phyloP scores from a whole-genome alignment of 2,888 invertebrate genomes.

The Nymphalis polychloros region DNA sequence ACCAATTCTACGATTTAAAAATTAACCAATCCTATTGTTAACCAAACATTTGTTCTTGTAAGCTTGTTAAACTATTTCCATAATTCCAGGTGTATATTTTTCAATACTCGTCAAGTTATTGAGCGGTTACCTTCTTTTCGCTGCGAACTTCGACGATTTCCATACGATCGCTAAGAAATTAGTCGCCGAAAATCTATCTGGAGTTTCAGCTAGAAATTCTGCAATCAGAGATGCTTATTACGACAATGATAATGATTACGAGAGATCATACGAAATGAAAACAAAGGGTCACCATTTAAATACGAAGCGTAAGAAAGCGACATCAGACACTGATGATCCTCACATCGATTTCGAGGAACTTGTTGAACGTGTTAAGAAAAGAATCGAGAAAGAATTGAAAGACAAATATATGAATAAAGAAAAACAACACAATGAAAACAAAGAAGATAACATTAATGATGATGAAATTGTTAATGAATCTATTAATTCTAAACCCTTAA shows the following conservation, averaged over 20 bases:
- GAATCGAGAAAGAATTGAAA: slow-evolving; percentile 26
- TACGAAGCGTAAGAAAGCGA: neutral
- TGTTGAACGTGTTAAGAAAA: slow-evolving; percentile 33
- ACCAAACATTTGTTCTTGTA: neutral
- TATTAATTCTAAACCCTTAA: neutral
- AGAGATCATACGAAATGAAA: slow-evolving; percentile 6
- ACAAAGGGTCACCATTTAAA: neutral
- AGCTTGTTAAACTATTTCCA: neutral
- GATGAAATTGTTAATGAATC: neutral
- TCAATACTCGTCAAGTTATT: slow-evolving; percentile 22
- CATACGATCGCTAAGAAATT: slow-evolving; percentile 29
- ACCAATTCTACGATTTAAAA: too few species aligned
- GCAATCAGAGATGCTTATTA: neutral
- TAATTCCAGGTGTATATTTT: slow-evolving; percentile 29
- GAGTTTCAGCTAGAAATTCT: slow-evolving; percentile 11
- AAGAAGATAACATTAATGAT: neutral
- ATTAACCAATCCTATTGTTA: too few species aligned
- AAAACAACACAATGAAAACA: neutral
- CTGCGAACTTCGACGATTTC: slow-evolving; percentile 34
- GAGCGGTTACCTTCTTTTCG: slow-evolving; percentile 30
- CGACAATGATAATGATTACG: slow-evolving; percentile 10
- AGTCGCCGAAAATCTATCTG: slow-evolving; percentile 17
- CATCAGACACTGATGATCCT: neutral
- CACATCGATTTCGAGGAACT: slow-evolving; percentile 32
- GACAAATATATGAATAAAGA: slow-evolving; percentile 2